Evolutionary conservation across 2,888 invertebrate species (phyloP), one percentile per base, ranked within the genome.

Genomic region (Teinopalpus imperialis): DNA sequence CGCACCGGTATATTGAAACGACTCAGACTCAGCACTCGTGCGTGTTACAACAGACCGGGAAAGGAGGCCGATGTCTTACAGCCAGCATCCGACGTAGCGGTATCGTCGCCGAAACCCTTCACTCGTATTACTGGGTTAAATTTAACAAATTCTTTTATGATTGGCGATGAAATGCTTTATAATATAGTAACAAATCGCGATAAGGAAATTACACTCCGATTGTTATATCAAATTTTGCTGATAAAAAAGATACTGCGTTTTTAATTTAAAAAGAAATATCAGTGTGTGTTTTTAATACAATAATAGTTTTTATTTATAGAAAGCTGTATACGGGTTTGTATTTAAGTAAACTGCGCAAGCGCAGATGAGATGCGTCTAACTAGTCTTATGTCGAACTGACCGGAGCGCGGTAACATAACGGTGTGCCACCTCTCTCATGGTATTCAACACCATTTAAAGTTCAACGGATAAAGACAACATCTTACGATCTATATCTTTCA

Each of bases 381-480:
- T 53, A 49, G 45, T 46, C 39, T 32, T 30, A 39, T 42, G 27
- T 48, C 40, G 48, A 41, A 53, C 59, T 54, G 53, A 34, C 40
- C 40, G 23, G 14, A 32, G 52, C 51, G 26, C 36, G 42, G 32
- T 12, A 21, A 30, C 43, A 39, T 54, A 54, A 49, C 54, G 54
- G 52, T 49, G 35, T 49, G 31, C 54, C 48, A 60, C 62, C 57
- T 58, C 44, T 65, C 62, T 61, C 66, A 66, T 68, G 69, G 66
- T 68, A 68, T 69, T 65, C 68, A 61, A 63, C 61, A 35, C 3
- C 63, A 56, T 53, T 41, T n/a, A 8, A 9, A 9, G 2, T 30
- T 4, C 32, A 39, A 34, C 9, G 26, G 12, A 26, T 44, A 8
- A 9, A 18, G 16, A 23, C n/a, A n/a, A n/a, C n/a, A n/a, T n/a